Evolutionary conservation across 2,113 vertebrate species (phyloP).

Genomic region (Sinosuthora webbiana): DNA sequence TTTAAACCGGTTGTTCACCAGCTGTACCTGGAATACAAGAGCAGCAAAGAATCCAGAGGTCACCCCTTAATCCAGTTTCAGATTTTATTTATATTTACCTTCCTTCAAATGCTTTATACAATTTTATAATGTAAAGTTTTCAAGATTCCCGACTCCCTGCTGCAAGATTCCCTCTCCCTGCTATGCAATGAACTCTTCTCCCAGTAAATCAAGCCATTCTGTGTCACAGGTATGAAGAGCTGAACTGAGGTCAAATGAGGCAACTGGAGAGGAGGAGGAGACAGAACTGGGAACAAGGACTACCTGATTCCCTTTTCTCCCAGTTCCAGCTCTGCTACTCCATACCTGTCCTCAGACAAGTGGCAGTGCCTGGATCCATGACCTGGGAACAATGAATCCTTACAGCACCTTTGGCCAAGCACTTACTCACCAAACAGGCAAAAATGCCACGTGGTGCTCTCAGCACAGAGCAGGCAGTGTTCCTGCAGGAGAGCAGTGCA

Average conservation of each 20-base stretch:
- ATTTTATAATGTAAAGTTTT: neutral
- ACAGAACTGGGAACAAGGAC: neutral
- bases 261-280: neutral
- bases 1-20: constrained; percentile 84
- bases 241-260: neutral
- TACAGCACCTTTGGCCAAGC: neutral
- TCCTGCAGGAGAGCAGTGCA: neutral
- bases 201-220: neutral
- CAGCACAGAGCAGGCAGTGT: neutral
- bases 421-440: neutral
- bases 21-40: constrained; percentile 75
- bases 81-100: neutral
- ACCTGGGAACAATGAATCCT: neutral
- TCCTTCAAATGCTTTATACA: neutral
- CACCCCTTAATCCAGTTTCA: neutral
- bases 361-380: neutral
- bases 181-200: neutral
- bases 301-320: neutral
- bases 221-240: neutral
- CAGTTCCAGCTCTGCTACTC: neutral
- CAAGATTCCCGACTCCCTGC: neutral
- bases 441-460: neutral
- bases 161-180: neutral
- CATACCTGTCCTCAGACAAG: neutral
- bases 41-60: neutral